Conservation (phyloP, 2,888 invertebrate genomes). For the Andrena flavipes region DNA sequence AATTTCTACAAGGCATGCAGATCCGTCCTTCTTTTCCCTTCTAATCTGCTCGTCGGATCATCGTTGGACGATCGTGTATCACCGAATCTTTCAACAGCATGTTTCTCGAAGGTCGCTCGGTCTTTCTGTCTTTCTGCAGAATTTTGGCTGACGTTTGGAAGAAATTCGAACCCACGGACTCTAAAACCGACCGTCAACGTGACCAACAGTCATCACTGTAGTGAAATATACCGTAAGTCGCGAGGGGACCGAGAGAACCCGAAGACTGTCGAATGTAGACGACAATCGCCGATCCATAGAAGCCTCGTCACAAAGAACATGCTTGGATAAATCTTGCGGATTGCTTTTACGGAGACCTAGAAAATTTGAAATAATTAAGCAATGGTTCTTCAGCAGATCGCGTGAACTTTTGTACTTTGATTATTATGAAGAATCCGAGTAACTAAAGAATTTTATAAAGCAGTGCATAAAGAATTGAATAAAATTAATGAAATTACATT, state of each 20-base stretch:
- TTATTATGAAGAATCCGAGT: too few species aligned
- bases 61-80: background rate
- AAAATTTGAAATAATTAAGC: too few species aligned
- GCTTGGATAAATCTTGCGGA: background rate
- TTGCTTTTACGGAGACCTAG: too few species aligned
- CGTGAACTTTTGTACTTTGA: too few species aligned
- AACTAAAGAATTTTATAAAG: background rate
- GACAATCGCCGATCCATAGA: constrained; percentile 43
- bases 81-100: constrained; percentile 7
- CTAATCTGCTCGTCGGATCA: constrained; percentile 12
- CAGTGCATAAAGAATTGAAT: background rate
- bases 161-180: constrained; percentile 14
- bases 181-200: constrained; percentile 51
- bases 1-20: constrained; percentile 31
- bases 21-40: constrained; percentile 32
- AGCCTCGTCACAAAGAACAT: constrained; percentile 15
- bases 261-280: constrained; percentile 26
- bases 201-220: constrained; percentile 52
- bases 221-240: constrained; percentile 39
- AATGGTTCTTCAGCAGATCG: too few species aligned
- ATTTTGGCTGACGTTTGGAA: background rate
- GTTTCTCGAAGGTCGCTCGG: background rate
- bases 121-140: background rate
- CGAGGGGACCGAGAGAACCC: constrained; percentile 10
- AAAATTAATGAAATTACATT: too few species aligned